phyloP scores from a whole-genome alignment of 1,140 invertebrate species.

The Hormaphis cornu region DNA sequence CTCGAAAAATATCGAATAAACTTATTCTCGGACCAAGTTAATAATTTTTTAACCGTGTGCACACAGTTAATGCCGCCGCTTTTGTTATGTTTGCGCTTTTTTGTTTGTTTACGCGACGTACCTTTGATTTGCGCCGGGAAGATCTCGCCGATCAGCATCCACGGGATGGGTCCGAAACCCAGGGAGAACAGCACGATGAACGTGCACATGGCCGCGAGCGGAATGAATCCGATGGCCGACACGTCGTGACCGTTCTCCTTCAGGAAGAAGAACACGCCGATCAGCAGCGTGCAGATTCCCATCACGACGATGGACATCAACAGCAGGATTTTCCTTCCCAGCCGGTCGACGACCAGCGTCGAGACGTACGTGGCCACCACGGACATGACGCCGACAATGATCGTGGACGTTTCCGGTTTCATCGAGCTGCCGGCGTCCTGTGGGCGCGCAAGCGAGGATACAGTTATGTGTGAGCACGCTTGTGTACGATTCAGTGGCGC shows the following conservation, averaged over 20 bases:
- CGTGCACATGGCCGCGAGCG: slow-evolving; percentile 39
- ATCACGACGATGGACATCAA: slow-evolving; percentile 53
- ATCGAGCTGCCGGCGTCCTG: slow-evolving; percentile 50
- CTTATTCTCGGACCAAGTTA: too few relatives aligned
- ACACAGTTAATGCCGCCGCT: too few relatives aligned
- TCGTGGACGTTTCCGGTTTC: slow-evolving; percentile 50
- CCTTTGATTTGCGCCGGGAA: slow-evolving; percentile 64
- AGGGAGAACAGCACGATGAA: slow-evolving; percentile 41
- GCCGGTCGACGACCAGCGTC: slow-evolving; percentile 54
- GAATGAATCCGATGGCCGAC: slow-evolving; percentile 44
- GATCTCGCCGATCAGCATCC: slow-evolving; percentile 68
- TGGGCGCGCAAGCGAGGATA: too few relatives aligned
- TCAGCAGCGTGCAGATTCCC: slow-evolving; percentile 50
- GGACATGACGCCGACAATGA: slow-evolving; percentile 69
- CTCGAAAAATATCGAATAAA: too few relatives aligned
- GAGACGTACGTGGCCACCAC: slow-evolving; percentile 60
- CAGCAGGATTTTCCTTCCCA: slow-evolving; percentile 62
- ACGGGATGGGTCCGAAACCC: slow-evolving; percentile 69
- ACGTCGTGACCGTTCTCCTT: slow-evolving; percentile 40
- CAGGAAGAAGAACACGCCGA: slow-evolving; percentile 58
- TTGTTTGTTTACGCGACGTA: too few relatives aligned
- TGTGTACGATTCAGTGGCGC: too few relatives aligned
- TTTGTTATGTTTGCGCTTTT: too few relatives aligned
- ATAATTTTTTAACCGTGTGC: too few relatives aligned
- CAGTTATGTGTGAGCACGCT: too few relatives aligned